A percentile compares a stretch with the other conserved stretches of the same genome.
Conservation (phyloP, 2,113 vertebrate genomes). For the Dinomys branickii region DNA sequence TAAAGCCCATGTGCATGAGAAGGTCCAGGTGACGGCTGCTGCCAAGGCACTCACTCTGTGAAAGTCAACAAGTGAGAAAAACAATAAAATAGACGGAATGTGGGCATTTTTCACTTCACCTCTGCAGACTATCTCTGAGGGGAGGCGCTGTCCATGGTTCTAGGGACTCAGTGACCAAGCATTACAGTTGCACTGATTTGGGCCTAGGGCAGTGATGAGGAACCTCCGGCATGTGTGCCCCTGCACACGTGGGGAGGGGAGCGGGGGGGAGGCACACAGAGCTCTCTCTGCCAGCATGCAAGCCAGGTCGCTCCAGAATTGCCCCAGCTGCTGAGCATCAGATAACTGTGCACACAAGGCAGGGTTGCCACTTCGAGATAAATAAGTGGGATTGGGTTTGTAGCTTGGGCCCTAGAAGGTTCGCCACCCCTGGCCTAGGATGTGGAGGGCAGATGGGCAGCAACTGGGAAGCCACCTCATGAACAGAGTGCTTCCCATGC, state of each 20-base stretch:
- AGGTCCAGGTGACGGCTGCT: background rate
- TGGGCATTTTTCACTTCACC: background rate
- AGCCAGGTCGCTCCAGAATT: background rate
- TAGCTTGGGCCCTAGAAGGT: too few species aligned
- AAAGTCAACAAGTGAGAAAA: too few species aligned
- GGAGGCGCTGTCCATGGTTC: background rate
- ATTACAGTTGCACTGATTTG: background rate
- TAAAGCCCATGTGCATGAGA: background rate
- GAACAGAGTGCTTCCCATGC: background rate
- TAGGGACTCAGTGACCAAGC: background rate
- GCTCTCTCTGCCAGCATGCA: background rate
- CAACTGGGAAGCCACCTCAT: fast-evolving
- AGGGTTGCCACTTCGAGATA: background rate
- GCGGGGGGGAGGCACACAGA: too few species aligned
- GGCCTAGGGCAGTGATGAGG: too few species aligned
- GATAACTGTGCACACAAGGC: background rate
- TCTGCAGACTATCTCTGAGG: background rate
- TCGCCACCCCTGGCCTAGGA: too few species aligned
- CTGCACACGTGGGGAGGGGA: too few species aligned
- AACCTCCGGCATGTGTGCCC: background rate
- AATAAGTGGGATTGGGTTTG: background rate
- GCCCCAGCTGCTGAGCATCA: background rate
- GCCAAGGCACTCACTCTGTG: background rate
- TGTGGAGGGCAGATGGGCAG: fast-evolving
- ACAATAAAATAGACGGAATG: too few species aligned